These are phyloP conservation scores for Exaiptasia diaphana DNA, from an alignment of 64 coral and sea anemone species.

Conservation along the genomic window DNA sequence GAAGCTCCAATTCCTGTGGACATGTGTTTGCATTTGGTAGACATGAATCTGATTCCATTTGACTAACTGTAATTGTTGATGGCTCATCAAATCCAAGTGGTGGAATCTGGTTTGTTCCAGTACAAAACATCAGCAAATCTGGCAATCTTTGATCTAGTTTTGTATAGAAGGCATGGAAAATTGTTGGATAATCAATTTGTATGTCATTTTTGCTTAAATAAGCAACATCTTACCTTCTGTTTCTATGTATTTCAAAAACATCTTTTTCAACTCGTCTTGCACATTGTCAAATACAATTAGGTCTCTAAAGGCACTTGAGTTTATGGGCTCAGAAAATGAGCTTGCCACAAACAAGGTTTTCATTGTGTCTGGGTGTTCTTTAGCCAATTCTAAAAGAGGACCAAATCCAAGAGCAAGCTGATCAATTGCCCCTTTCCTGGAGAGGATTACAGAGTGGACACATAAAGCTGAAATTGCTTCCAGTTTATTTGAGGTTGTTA, in stretches of 20 bases:
- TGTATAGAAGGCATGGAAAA: not conserved
- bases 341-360: conserved; percentile 14
- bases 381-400: conserved; percentile 18
- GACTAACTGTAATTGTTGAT: conserved; percentile 14
- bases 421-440: conserved; percentile 55
- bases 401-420: conserved; percentile 52
- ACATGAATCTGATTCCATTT: too few relatives aligned
- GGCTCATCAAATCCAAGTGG: conserved; percentile 50
- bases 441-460: conserved; percentile 45
- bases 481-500: conserved; percentile 27
- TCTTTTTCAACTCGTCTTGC: conserved; percentile 20
- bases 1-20: conserved; percentile 27
- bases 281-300: conserved; percentile 34
- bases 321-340: not conserved
- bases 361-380: conserved; percentile 14
- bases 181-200: not conserved
- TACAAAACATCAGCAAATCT: conserved; percentile 47
- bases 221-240: conserved; percentile 41
- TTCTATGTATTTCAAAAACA: conserved; percentile 57
- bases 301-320: conserved; percentile 21
- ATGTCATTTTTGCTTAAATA: not conserved
- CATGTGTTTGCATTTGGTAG: conserved; percentile 16
- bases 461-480: conserved; percentile 44
- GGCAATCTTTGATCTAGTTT: not conserved
- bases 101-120: conserved; percentile 21